Base-by-base conservation (phyloP, 2,797 vertebrate genomes). In the Trachops cirrhosus region DNA sequence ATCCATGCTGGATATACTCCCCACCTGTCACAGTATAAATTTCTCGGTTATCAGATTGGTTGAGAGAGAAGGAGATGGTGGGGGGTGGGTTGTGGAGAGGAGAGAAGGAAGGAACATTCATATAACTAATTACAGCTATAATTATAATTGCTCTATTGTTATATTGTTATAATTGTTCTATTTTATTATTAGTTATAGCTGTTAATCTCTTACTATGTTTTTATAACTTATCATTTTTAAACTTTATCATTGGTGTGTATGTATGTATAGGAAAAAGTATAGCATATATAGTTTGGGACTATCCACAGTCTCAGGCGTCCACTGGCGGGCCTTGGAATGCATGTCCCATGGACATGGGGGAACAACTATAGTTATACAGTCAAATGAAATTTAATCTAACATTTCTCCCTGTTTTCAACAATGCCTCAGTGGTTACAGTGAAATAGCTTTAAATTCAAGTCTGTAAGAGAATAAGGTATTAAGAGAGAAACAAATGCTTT, bases 361-460 rank as follows among this genome's bases (percentile, higher is more conserved):
- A 7, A 83, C 19, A 64, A 44, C 41, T 46, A 83, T 34, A 57
- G 48, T 83, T 39, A 54, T 18, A 88, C 0, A 18, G 37, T 84
- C 64, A 91, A 82, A 82, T 54, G 11, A 84, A 94, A 91, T 84
- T 79, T 57, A 50, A 88, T 50, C 15, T 50, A 89, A n/a, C 83
- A 89, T 91, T 89, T 89, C 54, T 79, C 22, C 50, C 50, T 29
- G 21, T 94, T 80, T 89, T 80, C 41, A 85, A 86, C 21, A 93
- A 57, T 77, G 91, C 37, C 24, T 91, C 84, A 77, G 19, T 82
- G 39, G 29, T 83, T 82, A 96, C 5, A 89, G 39, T 54, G 84
- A 75, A 14, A 84, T 0, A 54, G 4, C 18, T 67, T 84, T 83
- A 77, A 78, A 19, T 80, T 78, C 41, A 91, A 93, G 26, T 48